These are phyloP conservation scores for Caerostris extrusa DNA, from an alignment of 1,140 invertebrate species.

Conservation along the genomic window DNA sequence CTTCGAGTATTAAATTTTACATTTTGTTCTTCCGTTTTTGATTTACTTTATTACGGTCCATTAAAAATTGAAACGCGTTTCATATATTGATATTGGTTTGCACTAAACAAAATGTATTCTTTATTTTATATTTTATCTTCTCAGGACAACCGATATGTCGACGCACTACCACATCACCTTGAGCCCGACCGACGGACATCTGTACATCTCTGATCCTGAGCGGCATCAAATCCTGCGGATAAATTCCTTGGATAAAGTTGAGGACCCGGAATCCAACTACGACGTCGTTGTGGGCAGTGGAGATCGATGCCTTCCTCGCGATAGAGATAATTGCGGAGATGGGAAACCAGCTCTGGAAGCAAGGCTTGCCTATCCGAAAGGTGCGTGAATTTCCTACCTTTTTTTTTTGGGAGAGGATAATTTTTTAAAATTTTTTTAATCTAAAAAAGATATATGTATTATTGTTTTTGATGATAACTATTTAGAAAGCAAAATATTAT, in stretches of 20 bases:
- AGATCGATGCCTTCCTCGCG: conserved; percentile 94
- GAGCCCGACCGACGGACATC: conserved; percentile 93
- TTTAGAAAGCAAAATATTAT: too few species aligned
- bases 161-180: conserved; percentile 98
- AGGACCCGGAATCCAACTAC: conserved; percentile 78
- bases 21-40: too few species aligned
- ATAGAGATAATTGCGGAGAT: conserved; percentile 97
- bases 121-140: conserved; percentile 22
- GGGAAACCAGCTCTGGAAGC: conserved; percentile 94
- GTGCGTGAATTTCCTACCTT: conserved; percentile 79
- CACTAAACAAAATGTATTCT: too few species aligned
- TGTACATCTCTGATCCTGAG: conserved; percentile 97
- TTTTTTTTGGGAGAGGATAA: too few species aligned
- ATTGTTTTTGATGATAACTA: too few species aligned
- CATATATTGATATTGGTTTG: too few species aligned
- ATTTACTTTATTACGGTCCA: too few species aligned
- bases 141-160: conserved; percentile 93
- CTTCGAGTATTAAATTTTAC: too few species aligned
- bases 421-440: too few species aligned
- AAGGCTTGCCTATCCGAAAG: conserved; percentile 97
- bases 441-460: too few species aligned
- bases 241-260: conserved; percentile 84
- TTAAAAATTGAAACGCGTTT: too few species aligned
- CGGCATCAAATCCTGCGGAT: conserved; percentile 96
- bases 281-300: conserved; percentile 88